Evolutionary conservation across 2,797 vertebrate genomes (phyloP), one percentile per base, ranked within the genome.

Genomic region (Urocyon cinereoargenteus): DNA sequence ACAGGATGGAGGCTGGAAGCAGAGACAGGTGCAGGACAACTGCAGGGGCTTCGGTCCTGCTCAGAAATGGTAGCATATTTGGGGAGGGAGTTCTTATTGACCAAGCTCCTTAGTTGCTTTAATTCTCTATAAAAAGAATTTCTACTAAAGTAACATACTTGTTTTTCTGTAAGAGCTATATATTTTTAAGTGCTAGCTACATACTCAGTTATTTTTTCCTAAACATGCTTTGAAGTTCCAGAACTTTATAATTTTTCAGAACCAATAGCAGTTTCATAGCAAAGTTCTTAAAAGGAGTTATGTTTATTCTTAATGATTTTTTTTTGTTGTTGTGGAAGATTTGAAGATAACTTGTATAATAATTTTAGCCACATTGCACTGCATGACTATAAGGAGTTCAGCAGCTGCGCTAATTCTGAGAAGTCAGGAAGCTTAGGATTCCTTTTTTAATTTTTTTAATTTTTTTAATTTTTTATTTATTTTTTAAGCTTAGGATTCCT

Each of bases 371-470:
- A 14, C 24, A 5, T 64, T 81, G 7, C 13, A 26, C 7, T 73
- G 24, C 94, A 68, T 57, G 51, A 34, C 62, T 91, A 84, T 91
- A 68, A 34, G 90, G 82, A 91, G 73, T n/a, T 55, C 82, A 68
- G 70, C 94, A 90, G 85, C 86, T 97, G 93, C n/a, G 5, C 64
- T 88, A 85, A 91, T 73, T 34, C 40, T 88, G 90, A 95, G 19
- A 81, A 88, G 57, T 55, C 34, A 75, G 92, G 72, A 89, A 92
- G 36, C 73, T 45, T 45, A 45, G 40, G 40, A 45, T 45, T 45
- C 40, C 40, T 45, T 45, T 45, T 45, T 45, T 7, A 45, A 45
- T 45, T 45, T 40, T 40, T 40, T 5, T 1, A 40, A 40, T 40
- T 40, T 45, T 45, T 45, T 45, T 1, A 45, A 45, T 45, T 45